phyloP scores from a whole-genome alignment of 2,888 invertebrate genomes.

The Folsomia manolachei region DNA sequence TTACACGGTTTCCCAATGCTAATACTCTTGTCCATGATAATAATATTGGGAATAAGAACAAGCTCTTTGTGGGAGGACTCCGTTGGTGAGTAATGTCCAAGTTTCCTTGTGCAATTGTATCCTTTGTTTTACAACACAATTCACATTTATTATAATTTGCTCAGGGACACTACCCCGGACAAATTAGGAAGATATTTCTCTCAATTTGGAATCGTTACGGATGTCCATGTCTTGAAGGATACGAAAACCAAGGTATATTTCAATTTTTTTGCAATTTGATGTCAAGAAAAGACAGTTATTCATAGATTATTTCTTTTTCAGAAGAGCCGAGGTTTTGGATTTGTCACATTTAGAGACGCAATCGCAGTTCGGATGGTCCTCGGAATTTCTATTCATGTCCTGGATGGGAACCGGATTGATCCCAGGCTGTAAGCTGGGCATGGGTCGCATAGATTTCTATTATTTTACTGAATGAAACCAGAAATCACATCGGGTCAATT shows the following conservation, averaged over 20 bases:
- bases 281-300: too few species aligned
- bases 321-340: conserved; percentile 91
- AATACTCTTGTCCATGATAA: too few species aligned
- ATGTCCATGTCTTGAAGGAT: conserved; percentile 91
- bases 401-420: conserved; percentile 91
- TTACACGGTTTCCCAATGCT: too few species aligned
- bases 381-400: conserved; percentile 82
- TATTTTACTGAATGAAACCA: too few species aligned
- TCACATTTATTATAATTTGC: too few species aligned
- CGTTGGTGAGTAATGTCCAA: too few species aligned
- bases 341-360: conserved; percentile 89
- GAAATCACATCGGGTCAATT: too few species aligned
- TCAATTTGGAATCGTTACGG: conserved; percentile 86
- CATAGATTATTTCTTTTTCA: too few species aligned
- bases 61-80: conserved; percentile 84
- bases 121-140: too few species aligned
- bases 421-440: conserved; percentile 66
- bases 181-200: conserved; percentile 89
- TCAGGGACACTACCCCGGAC: conserved; percentile 86
- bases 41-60: too few species aligned
- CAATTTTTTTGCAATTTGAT: background rate
- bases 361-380: conserved; percentile 86
- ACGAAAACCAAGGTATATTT: conserved; percentile 65
- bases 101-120: too few species aligned
- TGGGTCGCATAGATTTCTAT: too few species aligned